Percentiles rank a stretch among this genome's conserved stretches.
phyloP scores from a whole-genome alignment of 2,888 invertebrate species.

The Corbicula japonica region DNA sequence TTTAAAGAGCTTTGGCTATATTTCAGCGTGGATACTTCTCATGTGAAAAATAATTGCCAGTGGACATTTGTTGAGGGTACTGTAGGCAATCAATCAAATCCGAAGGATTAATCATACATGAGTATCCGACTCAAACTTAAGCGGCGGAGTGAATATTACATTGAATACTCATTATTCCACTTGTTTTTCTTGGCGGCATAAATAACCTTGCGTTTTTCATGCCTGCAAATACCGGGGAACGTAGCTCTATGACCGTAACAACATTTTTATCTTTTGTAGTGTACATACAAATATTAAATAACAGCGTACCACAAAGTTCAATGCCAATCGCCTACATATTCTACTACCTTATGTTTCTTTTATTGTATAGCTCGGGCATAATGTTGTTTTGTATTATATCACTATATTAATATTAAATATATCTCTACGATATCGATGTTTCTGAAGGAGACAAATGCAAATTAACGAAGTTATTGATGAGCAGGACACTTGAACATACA shows the following conservation, averaged over 20 bases:
- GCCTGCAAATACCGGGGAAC: slow-evolving; percentile 54
- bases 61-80: too few relatives aligned
- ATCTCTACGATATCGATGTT: too few relatives aligned
- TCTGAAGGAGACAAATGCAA: too few relatives aligned
- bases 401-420: too few relatives aligned
- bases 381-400: slow-evolving; percentile 50
- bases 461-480: too few relatives aligned
- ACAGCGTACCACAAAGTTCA: slow-evolving; percentile 57
- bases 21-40: too few relatives aligned
- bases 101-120: too few relatives aligned
- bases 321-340: slow-evolving; percentile 56
- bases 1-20: background rate
- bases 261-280: slow-evolving; percentile 61
- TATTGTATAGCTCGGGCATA: slow-evolving; percentile 45
- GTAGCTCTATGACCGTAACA: slow-evolving; percentile 56
- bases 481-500: too few relatives aligned
- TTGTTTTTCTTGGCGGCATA: slow-evolving; percentile 36
- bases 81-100: too few relatives aligned
- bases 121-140: slow-evolving; percentile 13
- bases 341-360: slow-evolving; percentile 35
- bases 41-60: too few relatives aligned
- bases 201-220: slow-evolving; percentile 56
- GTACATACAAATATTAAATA: slow-evolving; percentile 50
- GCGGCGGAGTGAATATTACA: slow-evolving; percentile 37
- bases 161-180: slow-evolving; percentile 49